phyloP scores from a whole-genome alignment of 2,113 vertebrate genomes.

The Marmota monax region DNA sequence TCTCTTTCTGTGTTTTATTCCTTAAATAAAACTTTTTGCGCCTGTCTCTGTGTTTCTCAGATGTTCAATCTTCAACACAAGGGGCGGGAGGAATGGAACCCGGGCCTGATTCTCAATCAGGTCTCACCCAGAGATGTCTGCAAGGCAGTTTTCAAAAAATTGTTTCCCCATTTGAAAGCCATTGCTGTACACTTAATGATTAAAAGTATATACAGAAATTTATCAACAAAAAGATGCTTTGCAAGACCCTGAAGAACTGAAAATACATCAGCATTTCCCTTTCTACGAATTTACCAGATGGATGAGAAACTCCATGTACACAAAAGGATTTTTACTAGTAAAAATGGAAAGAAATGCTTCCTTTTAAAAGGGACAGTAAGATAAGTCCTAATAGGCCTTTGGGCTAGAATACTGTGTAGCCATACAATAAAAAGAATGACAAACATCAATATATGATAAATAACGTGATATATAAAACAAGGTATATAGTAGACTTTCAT shows the following conservation, averaged over 20 bases:
- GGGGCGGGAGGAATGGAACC: too few relatives aligned
- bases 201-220: background rate
- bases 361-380: background rate
- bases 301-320: too few relatives aligned
- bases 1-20: too few relatives aligned
- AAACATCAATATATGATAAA: background rate
- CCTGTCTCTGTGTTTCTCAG: too few relatives aligned
- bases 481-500: background rate
- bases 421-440: background rate
- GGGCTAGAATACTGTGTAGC: background rate
- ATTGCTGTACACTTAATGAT: background rate
- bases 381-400: background rate
- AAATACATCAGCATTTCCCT: background rate
- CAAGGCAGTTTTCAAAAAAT: conserved; percentile 13
- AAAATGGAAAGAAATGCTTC: conserved; percentile 25
- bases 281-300: background rate
- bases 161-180: background rate
- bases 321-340: background rate
- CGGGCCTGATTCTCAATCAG: too few relatives aligned
- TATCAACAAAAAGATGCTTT: background rate
- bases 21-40: too few relatives aligned
- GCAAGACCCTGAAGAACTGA: background rate
- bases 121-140: background rate
- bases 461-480: background rate
- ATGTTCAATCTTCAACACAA: too few relatives aligned